Percentiles rank a stretch among this genome's conserved stretches.
These are phyloP conservation scores for Peromyscus polionotus DNA, from an alignment of 2,113 vertebrate species.

Conservation along the genomic window DNA sequence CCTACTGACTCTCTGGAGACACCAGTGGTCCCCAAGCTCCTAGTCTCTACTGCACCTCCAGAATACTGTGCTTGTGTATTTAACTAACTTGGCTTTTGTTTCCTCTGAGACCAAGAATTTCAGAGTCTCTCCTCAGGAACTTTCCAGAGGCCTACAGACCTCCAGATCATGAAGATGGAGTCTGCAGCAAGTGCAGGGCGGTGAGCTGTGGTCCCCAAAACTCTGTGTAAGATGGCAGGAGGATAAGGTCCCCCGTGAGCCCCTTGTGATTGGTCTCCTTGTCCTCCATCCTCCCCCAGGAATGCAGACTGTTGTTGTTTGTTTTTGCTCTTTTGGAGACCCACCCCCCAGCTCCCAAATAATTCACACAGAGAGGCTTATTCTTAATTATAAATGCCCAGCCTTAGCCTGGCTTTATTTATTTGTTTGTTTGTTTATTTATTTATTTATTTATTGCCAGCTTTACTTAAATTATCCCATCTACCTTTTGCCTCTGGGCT, in stretches of 20 bases:
- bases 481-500: no score
- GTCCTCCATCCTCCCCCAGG: neutral
- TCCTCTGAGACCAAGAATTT: conserved; percentile 20
- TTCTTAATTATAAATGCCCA: no score
- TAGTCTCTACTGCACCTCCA: neutral
- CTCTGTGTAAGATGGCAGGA: neutral
- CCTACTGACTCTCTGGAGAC: neutral
- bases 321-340: no score
- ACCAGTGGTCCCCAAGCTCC: neutral
- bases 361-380: no score
- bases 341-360: no score
- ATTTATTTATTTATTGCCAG: no score
- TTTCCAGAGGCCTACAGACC: neutral
- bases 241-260: neutral
- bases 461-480: no score
- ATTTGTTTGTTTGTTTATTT: no score
- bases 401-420: no score
- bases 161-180: neutral
- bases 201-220: neutral
- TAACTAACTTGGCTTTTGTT: conserved; percentile 36
- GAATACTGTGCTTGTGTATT: neutral
- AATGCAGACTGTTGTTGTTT: neutral
- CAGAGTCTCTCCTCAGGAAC: conserved; percentile 10
- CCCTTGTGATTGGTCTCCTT: neutral
- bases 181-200: neutral